Conservation (phyloP, 2,797 vertebrate genomes). For the Parauchenoglanis ngamensis region DNA sequence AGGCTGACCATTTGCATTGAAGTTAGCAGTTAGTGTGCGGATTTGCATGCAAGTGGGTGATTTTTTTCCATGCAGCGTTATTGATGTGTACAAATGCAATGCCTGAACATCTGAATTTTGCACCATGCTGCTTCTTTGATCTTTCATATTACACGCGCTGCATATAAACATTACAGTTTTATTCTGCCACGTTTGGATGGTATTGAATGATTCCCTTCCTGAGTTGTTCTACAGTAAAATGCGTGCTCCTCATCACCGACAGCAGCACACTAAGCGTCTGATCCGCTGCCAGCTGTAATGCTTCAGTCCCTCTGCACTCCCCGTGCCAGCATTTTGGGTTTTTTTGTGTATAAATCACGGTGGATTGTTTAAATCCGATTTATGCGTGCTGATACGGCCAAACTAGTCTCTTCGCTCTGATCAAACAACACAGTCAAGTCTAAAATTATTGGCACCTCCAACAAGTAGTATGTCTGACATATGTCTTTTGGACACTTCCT, state of each 20-base stretch:
- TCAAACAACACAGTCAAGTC: background rate
- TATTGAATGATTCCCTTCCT: background rate
- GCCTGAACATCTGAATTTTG: constrained; percentile 20
- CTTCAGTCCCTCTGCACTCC: background rate
- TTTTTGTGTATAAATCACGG: constrained; percentile 1
- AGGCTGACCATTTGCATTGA: constrained; percentile 26
- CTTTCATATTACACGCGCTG: background rate
- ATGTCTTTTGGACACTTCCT: background rate
- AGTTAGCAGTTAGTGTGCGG: constrained; percentile 14
- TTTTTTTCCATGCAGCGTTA: background rate
- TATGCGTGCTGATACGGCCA: background rate
- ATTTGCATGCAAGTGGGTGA: background rate
- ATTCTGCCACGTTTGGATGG: background rate
- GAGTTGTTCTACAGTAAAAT: background rate
- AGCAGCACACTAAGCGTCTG: background rate
- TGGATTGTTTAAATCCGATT: background rate
- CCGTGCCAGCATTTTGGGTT: background rate
- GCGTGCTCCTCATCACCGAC: background rate
- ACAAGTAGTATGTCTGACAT: background rate
- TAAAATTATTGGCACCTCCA: background rate
- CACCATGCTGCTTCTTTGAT: constrained; percentile 15
- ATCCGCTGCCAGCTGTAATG: constrained; percentile 26
- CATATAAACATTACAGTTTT: background rate
- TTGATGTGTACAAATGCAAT: constrained; percentile 15
- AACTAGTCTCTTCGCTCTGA: background rate